Conservation (phyloP, 2,888 invertebrate genomes). For the Phortica okadai region DNA sequence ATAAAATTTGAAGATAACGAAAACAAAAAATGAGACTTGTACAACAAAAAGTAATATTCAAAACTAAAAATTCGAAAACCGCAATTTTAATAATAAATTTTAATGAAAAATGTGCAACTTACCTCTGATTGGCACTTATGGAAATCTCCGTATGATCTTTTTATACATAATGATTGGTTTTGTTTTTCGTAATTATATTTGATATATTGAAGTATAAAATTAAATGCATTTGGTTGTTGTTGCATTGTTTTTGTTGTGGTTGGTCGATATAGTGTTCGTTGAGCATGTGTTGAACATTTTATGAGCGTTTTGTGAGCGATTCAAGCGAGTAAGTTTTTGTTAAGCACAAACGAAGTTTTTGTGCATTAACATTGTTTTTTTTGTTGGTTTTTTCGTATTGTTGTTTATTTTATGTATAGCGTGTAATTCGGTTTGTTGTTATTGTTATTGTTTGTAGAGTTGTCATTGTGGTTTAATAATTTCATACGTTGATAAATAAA, state of each 20-base stretch:
- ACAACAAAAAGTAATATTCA: constrained; percentile 37
- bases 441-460: constrained; percentile 54
- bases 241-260: constrained; percentile 18
- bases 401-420: constrained; percentile 35
- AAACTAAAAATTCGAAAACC: neutral
- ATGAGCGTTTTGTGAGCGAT: constrained; percentile 39
- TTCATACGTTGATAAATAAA: neutral
- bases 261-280: neutral
- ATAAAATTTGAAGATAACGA: too few relatives aligned
- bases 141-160: constrained; percentile 76
- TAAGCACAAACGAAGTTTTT: constrained; percentile 15
- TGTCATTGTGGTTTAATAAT: neutral
- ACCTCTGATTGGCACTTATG: constrained; percentile 76
- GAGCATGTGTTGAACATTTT: constrained; percentile 28
- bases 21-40: constrained; percentile 37
- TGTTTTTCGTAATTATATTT: constrained; percentile 36
- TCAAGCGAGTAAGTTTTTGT: constrained; percentile 39
- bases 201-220: constrained; percentile 43
- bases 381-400: constrained; percentile 38
- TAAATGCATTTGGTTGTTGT: constrained; percentile 30
- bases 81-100: constrained; percentile 37
- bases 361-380: constrained; percentile 22
- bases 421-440: constrained; percentile 43
- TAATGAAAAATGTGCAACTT: constrained; percentile 60
- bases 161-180: constrained; percentile 39